Evolutionary conservation across 2,888 invertebrate species (phyloP).

Genomic region (Dioctria rufipes): DNA sequence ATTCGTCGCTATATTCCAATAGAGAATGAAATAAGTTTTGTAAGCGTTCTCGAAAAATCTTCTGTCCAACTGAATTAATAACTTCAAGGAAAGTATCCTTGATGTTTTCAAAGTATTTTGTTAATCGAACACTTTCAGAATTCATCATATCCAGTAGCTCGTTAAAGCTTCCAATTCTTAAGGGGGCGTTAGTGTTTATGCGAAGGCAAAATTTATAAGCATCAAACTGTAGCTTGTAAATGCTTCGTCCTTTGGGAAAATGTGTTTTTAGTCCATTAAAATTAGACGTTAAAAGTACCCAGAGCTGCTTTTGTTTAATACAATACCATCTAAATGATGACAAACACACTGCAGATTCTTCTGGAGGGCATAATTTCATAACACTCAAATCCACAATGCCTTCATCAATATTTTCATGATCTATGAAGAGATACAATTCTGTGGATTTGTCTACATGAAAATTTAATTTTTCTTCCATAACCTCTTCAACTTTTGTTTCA

Average conservation of each 20-base stretch:
- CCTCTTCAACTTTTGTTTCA: not conserved
- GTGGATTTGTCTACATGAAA: slow-evolving; percentile 2
- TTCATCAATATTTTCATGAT: slow-evolving; percentile 23
- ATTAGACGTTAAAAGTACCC: slow-evolving; percentile 7
- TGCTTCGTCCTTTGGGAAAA: slow-evolving; percentile 18
- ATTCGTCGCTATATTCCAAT: not conserved
- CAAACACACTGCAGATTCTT: not conserved
- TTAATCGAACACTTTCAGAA: slow-evolving; percentile 26
- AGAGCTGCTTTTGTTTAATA: not conserved
- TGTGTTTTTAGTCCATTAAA: not conserved
- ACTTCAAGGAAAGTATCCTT: not conserved
- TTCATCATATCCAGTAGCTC: slow-evolving; percentile 38
- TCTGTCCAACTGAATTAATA: slow-evolving; percentile 8
- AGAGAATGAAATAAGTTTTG: slow-evolving; percentile 19
- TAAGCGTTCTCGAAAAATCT: slow-evolving; percentile 27
- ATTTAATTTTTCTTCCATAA: not conserved
- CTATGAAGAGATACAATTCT: slow-evolving; percentile 30
- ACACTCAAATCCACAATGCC: slow-evolving; percentile 26
- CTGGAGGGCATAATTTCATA: slow-evolving; percentile 6
- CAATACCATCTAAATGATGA: slow-evolving; percentile 47
- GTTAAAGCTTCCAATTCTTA: slow-evolving; percentile 15
- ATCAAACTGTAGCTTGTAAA: slow-evolving; percentile 5
- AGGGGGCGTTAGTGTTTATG: slow-evolving; percentile 3
- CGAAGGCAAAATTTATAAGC: slow-evolving; percentile 45
- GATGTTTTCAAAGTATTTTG: slow-evolving; percentile 21